Evolutionary conservation across 2,797 vertebrate species (phyloP).

Genomic region (Orestias chungarensis): DNA sequence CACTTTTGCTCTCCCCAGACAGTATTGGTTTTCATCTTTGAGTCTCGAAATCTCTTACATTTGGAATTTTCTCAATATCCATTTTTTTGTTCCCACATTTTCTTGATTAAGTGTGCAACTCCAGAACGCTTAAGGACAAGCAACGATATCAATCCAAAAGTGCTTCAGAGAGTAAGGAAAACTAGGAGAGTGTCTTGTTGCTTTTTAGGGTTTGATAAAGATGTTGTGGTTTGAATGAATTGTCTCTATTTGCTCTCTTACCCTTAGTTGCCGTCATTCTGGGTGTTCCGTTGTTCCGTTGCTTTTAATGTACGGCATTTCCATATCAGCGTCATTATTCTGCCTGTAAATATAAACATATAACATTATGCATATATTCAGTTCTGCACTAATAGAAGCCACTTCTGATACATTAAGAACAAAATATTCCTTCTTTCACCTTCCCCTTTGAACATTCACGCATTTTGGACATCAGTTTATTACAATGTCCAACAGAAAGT

Average conservation of each 20-base stretch:
- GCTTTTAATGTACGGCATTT: conserved; percentile 61
- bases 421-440: no score
- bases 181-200: neutral
- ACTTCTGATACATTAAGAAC: neutral
- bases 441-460: no score
- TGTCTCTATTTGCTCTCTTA: conserved; percentile 28
- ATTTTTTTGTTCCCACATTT: no score
- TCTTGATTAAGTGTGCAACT: neutral
- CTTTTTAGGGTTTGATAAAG: neutral
- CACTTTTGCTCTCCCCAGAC: conserved; percentile 38
- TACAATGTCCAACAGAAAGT: no score
- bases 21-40: neutral
- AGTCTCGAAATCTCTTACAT: neutral
- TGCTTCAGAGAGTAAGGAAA: neutral
- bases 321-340: conserved; percentile 53
- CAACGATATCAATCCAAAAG: neutral
- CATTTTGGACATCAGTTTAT: no score
- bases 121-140: neutral
- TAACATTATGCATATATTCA: neutral
- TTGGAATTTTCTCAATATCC: neutral
- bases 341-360: conserved; percentile 52
- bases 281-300: conserved; percentile 39
- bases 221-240: neutral
- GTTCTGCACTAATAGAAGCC: neutral
- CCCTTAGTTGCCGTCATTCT: conserved; percentile 47